These are phyloP conservation scores for Aphelocoma coerulescens DNA, from an alignment of 2,113 vertebrate genomes.

Conservation along the genomic window DNA sequence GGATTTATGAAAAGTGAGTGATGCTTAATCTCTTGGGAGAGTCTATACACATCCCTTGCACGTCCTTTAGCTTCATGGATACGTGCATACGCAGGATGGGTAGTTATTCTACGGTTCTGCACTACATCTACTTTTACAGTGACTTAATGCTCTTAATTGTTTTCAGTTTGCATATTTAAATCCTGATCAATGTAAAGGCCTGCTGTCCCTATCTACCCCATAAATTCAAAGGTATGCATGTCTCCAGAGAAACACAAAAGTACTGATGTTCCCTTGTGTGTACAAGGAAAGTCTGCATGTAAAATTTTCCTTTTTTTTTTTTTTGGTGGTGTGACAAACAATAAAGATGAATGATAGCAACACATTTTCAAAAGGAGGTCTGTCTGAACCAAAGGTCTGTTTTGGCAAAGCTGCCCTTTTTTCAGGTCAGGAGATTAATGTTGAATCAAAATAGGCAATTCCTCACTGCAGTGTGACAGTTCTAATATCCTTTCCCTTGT, in stretches of 20 bases:
- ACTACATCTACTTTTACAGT: neutral
- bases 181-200: neutral
- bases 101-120: neutral
- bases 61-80: neutral
- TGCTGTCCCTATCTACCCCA: neutral
- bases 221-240: neutral
- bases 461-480: neutral
- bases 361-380: neutral
- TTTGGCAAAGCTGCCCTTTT: neutral
- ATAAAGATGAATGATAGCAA: neutral
- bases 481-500: neutral
- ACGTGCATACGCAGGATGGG: neutral
- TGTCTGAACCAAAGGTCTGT: neutral
- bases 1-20: neutral
- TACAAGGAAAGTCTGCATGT: neutral
- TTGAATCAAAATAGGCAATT: neutral
- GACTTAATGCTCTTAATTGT: neutral
- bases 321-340: neutral
- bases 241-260: neutral
- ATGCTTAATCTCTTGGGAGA: neutral
- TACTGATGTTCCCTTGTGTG: neutral
- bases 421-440: neutral
- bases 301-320: neutral
- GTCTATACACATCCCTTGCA: neutral
- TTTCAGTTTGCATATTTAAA: neutral